Percentiles rank a stretch among this genome's conserved stretches.
These are phyloP conservation scores for Caloenas nicobarica DNA, from an alignment of 2,113 vertebrate species.

Conservation along the genomic window DNA sequence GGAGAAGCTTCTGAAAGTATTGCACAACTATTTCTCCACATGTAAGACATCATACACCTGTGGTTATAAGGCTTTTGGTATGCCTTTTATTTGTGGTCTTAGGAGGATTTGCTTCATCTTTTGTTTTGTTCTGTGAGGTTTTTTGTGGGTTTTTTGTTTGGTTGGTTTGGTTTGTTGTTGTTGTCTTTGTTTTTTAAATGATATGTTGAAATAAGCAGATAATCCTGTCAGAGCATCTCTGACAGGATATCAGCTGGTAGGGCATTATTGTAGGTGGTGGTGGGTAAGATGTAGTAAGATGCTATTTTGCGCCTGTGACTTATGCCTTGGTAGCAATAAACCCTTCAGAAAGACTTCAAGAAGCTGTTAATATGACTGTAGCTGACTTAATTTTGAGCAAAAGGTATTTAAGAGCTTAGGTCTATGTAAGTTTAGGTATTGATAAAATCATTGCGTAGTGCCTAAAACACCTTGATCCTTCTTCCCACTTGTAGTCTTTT, in stretches of 20 bases:
- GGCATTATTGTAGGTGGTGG: neutral
- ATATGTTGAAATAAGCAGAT: neutral
- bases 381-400: neutral
- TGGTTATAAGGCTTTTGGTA: neutral
- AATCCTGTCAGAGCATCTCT: neutral
- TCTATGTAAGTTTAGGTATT: neutral
- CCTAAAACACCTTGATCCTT: neutral
- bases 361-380: neutral
- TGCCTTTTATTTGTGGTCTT: neutral
- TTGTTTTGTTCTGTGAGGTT: neutral
- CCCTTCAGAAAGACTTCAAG: neutral
- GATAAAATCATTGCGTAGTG: neutral
- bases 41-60: neutral
- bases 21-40: fast-evolving
- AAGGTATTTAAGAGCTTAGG: neutral
- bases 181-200: neutral
- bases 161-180: neutral
- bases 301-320: neutral
- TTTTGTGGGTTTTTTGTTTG: neutral
- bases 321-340: neutral
- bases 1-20: neutral
- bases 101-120: neutral
- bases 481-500: neutral
- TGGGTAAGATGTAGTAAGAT: neutral
- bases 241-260: neutral